Evolutionary conservation across 2,888 invertebrate genomes (phyloP), one percentile per base, ranked within the genome.

Genomic region (Bellardia bayeri): DNA sequence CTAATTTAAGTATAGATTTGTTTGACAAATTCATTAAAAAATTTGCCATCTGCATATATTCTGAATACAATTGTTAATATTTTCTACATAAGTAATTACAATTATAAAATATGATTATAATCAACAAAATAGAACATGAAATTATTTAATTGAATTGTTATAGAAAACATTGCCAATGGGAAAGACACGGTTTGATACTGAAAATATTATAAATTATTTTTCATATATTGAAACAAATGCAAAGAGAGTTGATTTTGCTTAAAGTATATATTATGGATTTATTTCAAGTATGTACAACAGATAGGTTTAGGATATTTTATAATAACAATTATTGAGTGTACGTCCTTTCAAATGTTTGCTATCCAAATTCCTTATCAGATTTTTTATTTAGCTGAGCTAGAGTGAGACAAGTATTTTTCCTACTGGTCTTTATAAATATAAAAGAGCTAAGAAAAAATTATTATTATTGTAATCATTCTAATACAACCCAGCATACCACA

Each of bases 101-200:
- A 66, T 42, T 11, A 76, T n/a, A 69, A 69, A 66, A 56, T 45
- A 40, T 72, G 84, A 84, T 84, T 74, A 66, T 51, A 61, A 84
- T 74, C 79, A 40, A 51, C 30, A 84, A 79, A 79, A 66, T 79
- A 71, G 71, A 78, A 83, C 78, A 84, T 74, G 72, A 79, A 84
- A 84, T 84, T 78, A 78, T 78, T 83, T 83, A 78, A 64, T 74
- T 82, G 8, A 49, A 51, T 37, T 54, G 11, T 45, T 33, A 30
- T 11, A 30, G 33, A 68, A 33, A 69, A 3, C 23, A 45, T 30
- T 2, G 1, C 23, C 2, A 8, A 69, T 45, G 4, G 45, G 45
- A 45, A 45, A 45, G 13, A 23, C 23, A 23, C 23, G 23, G 23
- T 23, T 23, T 42, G 2, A 40, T 40, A 40, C 40, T 9, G 7